Percentiles rank a stretch among this genome's conserved stretches.
phyloP scores from a whole-genome alignment of 2,888 invertebrate species.

The Agrochola circellaris region DNA sequence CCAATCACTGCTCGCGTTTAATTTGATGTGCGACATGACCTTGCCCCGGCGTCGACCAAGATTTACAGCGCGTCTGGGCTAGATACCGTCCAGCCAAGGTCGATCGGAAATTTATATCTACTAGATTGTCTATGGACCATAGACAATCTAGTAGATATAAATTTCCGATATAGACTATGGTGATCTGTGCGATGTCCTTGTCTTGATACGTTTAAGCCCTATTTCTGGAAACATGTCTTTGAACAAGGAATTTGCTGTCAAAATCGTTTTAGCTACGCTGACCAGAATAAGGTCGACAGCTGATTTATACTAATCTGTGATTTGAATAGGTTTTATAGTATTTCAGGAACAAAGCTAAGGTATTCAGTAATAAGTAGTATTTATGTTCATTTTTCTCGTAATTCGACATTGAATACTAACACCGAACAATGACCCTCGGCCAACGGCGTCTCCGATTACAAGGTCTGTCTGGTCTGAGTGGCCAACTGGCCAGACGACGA shows the following conservation, averaged over 20 bases:
- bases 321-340: background rate
- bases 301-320: background rate
- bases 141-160: no score
- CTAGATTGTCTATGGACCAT: conserved; percentile 6
- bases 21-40: conserved; percentile 66
- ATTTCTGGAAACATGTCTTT: background rate
- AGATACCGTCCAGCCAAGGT: conserved; percentile 54
- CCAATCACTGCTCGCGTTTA: conserved; percentile 62
- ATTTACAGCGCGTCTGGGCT: conserved; percentile 62
- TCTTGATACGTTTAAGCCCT: background rate
- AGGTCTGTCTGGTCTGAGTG: conserved; percentile 36
- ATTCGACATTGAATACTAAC: background rate
- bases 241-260: background rate
- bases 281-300: background rate
- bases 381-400: background rate
- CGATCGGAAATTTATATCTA: conserved; percentile 39
- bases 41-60: conserved; percentile 54
- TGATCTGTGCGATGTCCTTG: conserved; percentile 13
- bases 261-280: background rate
- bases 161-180: no score
- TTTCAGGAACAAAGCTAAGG: background rate
- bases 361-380: background rate
- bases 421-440: conserved; percentile 22
- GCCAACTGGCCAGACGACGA: conserved; percentile 39
- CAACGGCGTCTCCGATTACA: conserved; percentile 27